Conservation (phyloP, 2,888 invertebrate genomes). For the Chydorus sphaericus region DNA sequence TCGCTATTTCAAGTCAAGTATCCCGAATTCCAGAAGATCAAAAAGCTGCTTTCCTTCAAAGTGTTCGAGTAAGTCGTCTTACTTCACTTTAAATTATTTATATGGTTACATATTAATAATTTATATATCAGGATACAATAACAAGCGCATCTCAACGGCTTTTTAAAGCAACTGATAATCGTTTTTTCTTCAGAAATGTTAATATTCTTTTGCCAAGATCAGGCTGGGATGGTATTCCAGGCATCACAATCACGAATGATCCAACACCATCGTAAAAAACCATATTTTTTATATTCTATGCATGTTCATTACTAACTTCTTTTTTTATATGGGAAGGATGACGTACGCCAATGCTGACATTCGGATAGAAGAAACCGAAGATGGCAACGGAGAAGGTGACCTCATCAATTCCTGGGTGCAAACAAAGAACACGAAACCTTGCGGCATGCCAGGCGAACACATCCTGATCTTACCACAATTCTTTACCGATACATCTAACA, state of each 20-base stretch:
- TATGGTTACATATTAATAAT: background rate
- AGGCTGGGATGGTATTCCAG: background rate
- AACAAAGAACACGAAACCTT: background rate
- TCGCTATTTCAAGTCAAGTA: background rate
- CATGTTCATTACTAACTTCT: background rate
- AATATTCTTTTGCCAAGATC: background rate
- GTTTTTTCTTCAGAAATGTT: background rate
- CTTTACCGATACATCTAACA: background rate
- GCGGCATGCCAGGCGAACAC: constrained; percentile 2
- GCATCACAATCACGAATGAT: background rate
- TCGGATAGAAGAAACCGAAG: background rate
- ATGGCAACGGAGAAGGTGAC: background rate
- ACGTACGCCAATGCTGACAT: constrained; percentile 6
- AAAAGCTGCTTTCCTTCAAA: background rate
- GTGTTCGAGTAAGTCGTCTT: background rate
- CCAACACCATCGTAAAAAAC: background rate
- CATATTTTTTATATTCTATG: background rate
- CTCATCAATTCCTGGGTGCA: background rate
- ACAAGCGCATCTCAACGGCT: background rate
- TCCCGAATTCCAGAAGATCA: background rate
- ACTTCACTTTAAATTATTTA: background rate
- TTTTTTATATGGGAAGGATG: background rate
- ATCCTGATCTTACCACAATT: background rate
- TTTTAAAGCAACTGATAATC: background rate
- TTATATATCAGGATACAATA: background rate